phyloP scores from a whole-genome alignment of 2,888 invertebrate species.

The Cheilosia urbana region DNA sequence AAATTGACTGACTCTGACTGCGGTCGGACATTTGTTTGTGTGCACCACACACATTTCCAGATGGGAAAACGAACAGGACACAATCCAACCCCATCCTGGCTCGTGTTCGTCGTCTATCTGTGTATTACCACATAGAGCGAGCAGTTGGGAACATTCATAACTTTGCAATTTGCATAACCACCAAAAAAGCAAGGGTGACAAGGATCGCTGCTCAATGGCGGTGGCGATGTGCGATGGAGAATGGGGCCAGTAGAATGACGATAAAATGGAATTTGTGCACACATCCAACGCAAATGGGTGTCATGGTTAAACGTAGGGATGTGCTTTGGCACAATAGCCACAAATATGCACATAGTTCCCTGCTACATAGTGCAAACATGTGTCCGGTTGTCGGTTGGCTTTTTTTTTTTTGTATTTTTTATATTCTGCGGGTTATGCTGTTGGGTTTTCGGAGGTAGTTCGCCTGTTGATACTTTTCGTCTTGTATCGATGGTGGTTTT shows the following conservation, averaged over 20 bases:
- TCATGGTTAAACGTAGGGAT: constrained; percentile 38
- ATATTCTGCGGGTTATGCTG: neutral
- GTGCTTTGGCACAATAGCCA: constrained; percentile 22
- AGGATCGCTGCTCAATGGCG: constrained; percentile 18
- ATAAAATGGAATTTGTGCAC: constrained; percentile 42
- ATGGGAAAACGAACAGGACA: neutral
- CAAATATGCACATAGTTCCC: constrained; percentile 9
- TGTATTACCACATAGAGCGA: constrained; percentile 60
- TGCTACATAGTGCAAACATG: constrained; percentile 17
- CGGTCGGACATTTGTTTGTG: constrained; percentile 71
- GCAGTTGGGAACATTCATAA: constrained; percentile 71
- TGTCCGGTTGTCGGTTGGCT: constrained; percentile 1
- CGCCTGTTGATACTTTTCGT: neutral
- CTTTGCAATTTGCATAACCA: constrained; percentile 75
- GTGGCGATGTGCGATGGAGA: neutral
- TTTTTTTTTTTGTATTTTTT: neutral
- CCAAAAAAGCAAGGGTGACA: constrained; percentile 60
- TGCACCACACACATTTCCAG: constrained; percentile 3
- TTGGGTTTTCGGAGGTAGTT: neutral
- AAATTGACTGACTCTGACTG: constrained; percentile 75
- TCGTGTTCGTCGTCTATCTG: constrained; percentile 10
- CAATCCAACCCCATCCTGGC: neutral
- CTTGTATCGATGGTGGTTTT: too few species aligned
- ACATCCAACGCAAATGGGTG: constrained; percentile 36
- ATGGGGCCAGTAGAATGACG: neutral